Evolutionary conservation across 1,140 invertebrate species (phyloP), one percentile per base, ranked within the genome.

Genomic region (Penaeus chinensis): DNA sequence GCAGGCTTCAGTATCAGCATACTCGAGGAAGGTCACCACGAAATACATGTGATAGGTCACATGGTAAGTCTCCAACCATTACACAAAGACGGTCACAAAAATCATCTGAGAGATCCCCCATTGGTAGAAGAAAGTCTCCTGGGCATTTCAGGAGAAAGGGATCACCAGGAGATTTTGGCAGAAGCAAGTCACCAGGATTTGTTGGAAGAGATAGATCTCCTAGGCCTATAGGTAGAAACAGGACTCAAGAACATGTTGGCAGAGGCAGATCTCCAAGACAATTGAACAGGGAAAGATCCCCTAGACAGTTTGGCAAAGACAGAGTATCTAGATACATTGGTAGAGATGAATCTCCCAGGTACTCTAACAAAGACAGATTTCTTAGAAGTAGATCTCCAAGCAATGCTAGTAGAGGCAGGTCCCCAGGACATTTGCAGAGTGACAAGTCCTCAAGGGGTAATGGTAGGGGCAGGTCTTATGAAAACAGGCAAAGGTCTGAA

Each of bases 351-450:
- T 85, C 84, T 32, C 62, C 74, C n/a, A 62, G 54, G 16, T 54
- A 54, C 54, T 11, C 11, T 54, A 8, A 54, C 54, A 54, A 54
- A 54, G 11, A 54, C 54, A 54, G 76, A 27, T 10, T 24, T 42
- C n/a, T 8, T 24, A 78, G 76, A 60, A 22, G 37, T 24, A 86
- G 84, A 69, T 81, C 84, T 24, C 78, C 76, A 80, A 62, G 84
- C 60, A 60, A 5, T 16, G 8, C 22, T 78, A 76, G 11, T 24
- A 79, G 74, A 78, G 61, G 62, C 27, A 76, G 74, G 24, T 84
- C 71, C 62, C 83, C 83, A 77, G 71, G 74, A 74, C 27, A 27
- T 20, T 32, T 32, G 19, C n/a, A 24, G 47, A 84, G 71, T 61
- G 74, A 63, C 62, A 84, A 62, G 24, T 76, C 69, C 62, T 54